Base-by-base conservation (phyloP, 2,113 vertebrate species). In the Salvelinus sp. region DNA sequence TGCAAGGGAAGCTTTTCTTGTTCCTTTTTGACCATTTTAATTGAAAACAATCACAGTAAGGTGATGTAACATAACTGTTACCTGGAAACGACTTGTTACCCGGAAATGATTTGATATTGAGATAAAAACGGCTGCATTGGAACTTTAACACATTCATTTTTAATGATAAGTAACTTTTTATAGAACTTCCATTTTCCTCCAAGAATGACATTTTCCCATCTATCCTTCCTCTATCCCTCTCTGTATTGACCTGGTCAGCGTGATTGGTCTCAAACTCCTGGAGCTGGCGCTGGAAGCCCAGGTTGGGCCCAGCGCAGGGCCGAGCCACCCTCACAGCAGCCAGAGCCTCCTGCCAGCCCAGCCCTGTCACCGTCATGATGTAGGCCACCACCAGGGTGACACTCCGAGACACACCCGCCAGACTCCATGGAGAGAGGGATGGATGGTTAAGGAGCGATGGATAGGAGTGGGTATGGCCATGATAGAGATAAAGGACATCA, bases 341-440 rank as follows among this genome's bases (percentile, higher is more conserved):
- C 72, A 99, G 86, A 0, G 95, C 95, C 12, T 99, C 98, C 87
- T 97, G 93, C 97, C 98, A 99, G 60, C 96, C 96, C 44, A 98
- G 92, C 44, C 95, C 90, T 0, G 96, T 98, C 90, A 97, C 92
- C 0, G 96, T 97, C 97, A 98, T 99, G 85, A 99, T 93, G 85
- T 99, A 98, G 2, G 98, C 96, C 4, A 96, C 94, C 75, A 98
- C 98, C 85, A 99, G 77, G 0, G 98, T 99, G 73, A 97, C 96
- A 0, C 98, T 98, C 74, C 97, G 95, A 63, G 97, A 99, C 77
- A 99, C 96, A 4, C 97, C 98, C 1, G 97, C 96, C 84, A 99
- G 93, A 90, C 98, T 99, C 88, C 10, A 74, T 1, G 20, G 72
- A 48, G 74, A 73, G 72, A 13, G 2, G 70, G 18, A 60, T 4